phyloP scores from a whole-genome alignment of 2,113 vertebrate genomes.

The Mormyrus iriodes region DNA sequence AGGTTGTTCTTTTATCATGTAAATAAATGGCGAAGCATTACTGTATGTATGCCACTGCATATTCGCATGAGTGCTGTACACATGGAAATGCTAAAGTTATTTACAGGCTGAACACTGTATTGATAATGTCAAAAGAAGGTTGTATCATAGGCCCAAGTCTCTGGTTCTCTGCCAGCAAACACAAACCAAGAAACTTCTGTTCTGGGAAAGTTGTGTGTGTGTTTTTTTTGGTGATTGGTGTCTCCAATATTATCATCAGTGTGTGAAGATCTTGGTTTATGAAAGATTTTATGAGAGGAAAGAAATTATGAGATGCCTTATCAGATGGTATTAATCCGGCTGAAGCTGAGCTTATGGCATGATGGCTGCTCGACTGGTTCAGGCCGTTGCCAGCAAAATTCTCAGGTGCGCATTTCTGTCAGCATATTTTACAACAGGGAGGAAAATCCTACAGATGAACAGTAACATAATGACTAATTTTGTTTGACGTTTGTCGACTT shows the following conservation, averaged over 20 bases:
- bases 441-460: not conserved
- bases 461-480: conserved; percentile 11
- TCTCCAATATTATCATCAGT: not conserved
- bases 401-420: not conserved
- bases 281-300: not conserved
- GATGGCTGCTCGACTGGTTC: not conserved
- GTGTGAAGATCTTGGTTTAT: not conserved
- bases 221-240: not conserved
- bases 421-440: not conserved
- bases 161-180: not conserved
- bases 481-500: not conserved
- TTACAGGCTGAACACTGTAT: not conserved
- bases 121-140: not conserved
- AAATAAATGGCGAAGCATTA: not conserved
- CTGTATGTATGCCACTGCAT: not conserved
- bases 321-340: not conserved
- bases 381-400: not conserved
- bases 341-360: not conserved
- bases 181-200: not conserved
- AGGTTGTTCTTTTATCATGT: no score
- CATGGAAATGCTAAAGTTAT: not conserved
- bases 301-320: not conserved
- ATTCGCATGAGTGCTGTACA: not conserved
- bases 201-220: not conserved
- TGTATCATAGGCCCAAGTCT: not conserved